These are phyloP conservation scores for Drosophila lacertosa DNA, from an alignment of 1,140 invertebrate genomes.

Conservation along the genomic window DNA sequence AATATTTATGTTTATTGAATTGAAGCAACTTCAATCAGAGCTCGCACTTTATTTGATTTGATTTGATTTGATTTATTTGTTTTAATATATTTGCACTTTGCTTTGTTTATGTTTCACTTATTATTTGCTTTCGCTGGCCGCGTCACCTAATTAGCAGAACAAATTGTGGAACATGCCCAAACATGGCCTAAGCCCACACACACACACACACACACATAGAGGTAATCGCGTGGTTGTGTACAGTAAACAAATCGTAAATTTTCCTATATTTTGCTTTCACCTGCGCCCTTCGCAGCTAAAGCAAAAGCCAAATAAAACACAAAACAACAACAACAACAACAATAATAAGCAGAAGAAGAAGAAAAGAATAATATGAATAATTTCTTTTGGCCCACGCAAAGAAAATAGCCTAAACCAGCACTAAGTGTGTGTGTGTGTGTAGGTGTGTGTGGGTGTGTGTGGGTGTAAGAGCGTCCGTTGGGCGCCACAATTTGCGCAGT, in stretches of 20 bases:
- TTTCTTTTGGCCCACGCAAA: slow-evolving; percentile 33
- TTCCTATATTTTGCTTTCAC: slow-evolving; percentile 32
- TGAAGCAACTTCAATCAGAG: background rate
- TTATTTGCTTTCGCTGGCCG: background rate
- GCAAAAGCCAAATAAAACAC: slow-evolving; percentile 36
- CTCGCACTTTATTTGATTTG: background rate
- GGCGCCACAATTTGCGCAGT: slow-evolving; percentile 72
- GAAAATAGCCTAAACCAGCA: slow-evolving; percentile 9
- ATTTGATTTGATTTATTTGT: background rate
- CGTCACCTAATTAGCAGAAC: slow-evolving; percentile 45
- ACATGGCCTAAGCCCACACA: slow-evolving; percentile 3
- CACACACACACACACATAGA: background rate
- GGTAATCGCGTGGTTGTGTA: slow-evolving; percentile 51
- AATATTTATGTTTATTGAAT: background rate
- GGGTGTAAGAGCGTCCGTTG: slow-evolving; percentile 49
- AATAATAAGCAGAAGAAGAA: no score
- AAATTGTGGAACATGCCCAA: slow-evolving; percentile 42
- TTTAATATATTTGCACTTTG: background rate
- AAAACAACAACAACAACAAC: slow-evolving; percentile 42
- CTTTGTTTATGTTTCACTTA: background rate
- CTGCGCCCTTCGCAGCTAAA: slow-evolving; percentile 27
- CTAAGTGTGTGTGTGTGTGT: slow-evolving; percentile 14
- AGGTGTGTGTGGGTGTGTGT: slow-evolving; percentile 19
- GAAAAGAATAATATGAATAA: slow-evolving; percentile 30
- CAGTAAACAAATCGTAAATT: slow-evolving; percentile 62